Base-by-base conservation (phyloP, 2,888 invertebrate genomes). In the Yponomeuta malinellus region DNA sequence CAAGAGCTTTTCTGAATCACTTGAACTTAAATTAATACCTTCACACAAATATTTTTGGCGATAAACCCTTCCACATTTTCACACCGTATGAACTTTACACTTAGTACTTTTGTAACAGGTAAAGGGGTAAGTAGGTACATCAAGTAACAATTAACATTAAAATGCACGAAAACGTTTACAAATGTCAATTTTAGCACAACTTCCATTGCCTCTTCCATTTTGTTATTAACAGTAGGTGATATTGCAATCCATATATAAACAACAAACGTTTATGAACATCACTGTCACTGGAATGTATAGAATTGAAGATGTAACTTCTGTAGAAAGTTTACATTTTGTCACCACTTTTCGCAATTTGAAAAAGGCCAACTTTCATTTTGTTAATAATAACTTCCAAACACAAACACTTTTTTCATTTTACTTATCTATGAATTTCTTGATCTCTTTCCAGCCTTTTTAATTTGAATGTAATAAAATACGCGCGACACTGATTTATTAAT, bases 391-490 rank as follows among this genome's bases (percentile, higher is more conserved):
- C 8, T 43, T 43, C 43, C 43, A 43, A 43, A 43, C 8, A 37
- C 37, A 2, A 5, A 8, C 43, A 5, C 8, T 43, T 43, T 43
- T 43, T 43, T 43, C 9, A 43, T 43, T 3, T 43, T 43, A 43
- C 43, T 43, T 43, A 43, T 43, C 10, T 65, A 29, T 33, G 10
- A 31, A 29, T 33, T 65, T 65, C 31, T 10, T 6, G 9, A 31
- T 65, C 9, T 65, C 52, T 59, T 59, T 15, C 15, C 52, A 59
- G 52, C 52, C 52, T 59, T 59, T 29, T 33, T 10, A 63, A 65
- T 65, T 65, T 31, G 31, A 23, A 64, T 64, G 33, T 65, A 31
- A 29, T 65, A 65, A 65, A 65, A 31, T 29, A 65, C 12, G 65
- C 31, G 65, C 65, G 3, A 65, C 23, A 65, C 29, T 65, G 12